Base-by-base conservation (phyloP, 23 tunicate genomes). In the Trididemnum clinides region DNA sequence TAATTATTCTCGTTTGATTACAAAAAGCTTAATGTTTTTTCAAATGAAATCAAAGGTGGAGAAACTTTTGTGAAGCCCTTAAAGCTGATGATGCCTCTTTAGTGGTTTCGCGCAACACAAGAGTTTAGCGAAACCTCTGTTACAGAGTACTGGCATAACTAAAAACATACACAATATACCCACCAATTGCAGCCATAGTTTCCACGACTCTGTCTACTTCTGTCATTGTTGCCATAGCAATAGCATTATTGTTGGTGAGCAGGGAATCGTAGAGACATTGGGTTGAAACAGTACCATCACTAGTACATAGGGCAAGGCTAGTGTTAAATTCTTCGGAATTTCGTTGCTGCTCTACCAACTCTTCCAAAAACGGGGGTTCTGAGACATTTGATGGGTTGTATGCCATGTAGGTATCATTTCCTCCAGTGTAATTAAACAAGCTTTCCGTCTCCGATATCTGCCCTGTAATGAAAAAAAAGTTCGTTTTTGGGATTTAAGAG, bases 321-420 rank as follows among this genome's bases (percentile, higher is more conserved):
- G n/a, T 20, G 10, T 69, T 15, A 58, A 87, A 87, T 19, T 57
- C 54, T 2, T 2, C 3, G 15, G 57, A 69, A 25, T 34, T 51
- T 26, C 72, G 49, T 34, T 87, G 91, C 0, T 39, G 36, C 15
- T 80, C 81, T 4, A 87, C 91, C 32, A 87, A 38, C 19, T 70
- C 85, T 70, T 87, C 91, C 28, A 87, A 30, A 33, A 87, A 87
- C 37, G 85, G 91, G 34, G 91, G 91, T 1, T 39, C 81, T 19
- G 85, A 3, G 6, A 81, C 28, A 31, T 79, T 80, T 22, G 39
- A 25, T 70, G 91, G 91, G 34, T 87, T 87, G 91, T 87, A 34
- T 15, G 34, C 22, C 0, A 32, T 72, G 51, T 23, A 87, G 1
- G 81, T 87, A 23, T 80, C 91, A 57, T 70, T 87, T 26, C 91